phyloP scores from a whole-genome alignment of 2,113 vertebrate species.

The Anas platyrhynchos region DNA sequence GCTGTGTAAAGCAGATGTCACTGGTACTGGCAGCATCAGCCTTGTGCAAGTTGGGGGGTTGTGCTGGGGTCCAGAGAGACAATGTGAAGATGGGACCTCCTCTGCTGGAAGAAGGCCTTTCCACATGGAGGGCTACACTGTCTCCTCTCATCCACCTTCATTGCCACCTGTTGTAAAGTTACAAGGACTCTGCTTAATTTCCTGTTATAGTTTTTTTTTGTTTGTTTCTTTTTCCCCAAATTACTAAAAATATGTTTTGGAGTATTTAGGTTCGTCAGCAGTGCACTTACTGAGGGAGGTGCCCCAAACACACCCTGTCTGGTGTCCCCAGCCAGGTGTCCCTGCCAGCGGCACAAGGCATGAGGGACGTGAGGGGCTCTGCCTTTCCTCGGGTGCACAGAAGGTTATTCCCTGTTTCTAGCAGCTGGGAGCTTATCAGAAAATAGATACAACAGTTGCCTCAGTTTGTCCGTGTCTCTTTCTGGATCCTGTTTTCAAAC shows the following conservation, averaged over 20 bases:
- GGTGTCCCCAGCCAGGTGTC: rapidly evolving
- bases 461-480: background rate
- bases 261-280: rapidly evolving
- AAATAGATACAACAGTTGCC: rapidly evolving
- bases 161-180: background rate
- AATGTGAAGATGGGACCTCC: background rate
- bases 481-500: background rate
- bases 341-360: rapidly evolving
- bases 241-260: background rate
- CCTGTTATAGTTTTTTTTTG: background rate
- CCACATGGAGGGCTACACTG: rapidly evolving
- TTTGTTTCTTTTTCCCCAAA: background rate
- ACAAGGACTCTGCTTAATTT: background rate
- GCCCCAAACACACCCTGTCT: background rate
- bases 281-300: rapidly evolving
- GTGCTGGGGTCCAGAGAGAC: background rate
- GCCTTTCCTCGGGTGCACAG: rapidly evolving
- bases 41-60: rapidly evolving
- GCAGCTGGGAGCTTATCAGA: background rate
- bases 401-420: background rate
- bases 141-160: background rate
- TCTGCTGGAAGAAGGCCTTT: background rate
- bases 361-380: rapidly evolving
- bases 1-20: background rate
- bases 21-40: background rate